Base-by-base conservation (phyloP, 1,140 invertebrate species). In the Zaprionus ghesquierei region DNA sequence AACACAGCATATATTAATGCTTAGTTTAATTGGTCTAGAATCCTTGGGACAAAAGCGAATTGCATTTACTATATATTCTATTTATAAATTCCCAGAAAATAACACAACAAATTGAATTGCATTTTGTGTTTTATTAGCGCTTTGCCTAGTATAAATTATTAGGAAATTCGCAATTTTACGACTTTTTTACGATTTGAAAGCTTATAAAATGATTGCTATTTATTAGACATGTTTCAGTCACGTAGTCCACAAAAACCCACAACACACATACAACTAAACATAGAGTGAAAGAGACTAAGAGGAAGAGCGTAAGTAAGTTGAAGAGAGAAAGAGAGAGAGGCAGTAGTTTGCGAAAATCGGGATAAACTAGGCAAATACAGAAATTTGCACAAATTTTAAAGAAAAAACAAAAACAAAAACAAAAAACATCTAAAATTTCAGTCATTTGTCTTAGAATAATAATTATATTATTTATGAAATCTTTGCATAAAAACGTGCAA, bases 241-340 rank as follows among this genome's bases (percentile, higher is more conserved):
- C 84, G 84, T 89, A 89, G 84, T 75, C 84, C 84, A n/a, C n/a
- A 89, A 60, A 66, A 62, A 29, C 56, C 56, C 64, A 63, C 50
- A 69, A 69, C 51, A 70, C 54, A 49, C 55, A 71, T 27, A 20
- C 20, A 44, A 2, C 31, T 31, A n/a, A 41, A n/a, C 20, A 15
- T 25, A 68, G 38, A 38, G 18, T 61, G 23, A 38, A 20, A 61
- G 49, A 58, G n/a, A 58, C 25, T 23, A 53, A 58, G 55, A 51
- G 22, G 6, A 25, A 49, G 27, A 23, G 41, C 1, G 29, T n/a
- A 13, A 58, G 38, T 49, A 9, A 33, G 10, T 2, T 3, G 1
- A 10, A 65, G 18, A 59, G 12, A 51, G 46, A 65, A 33, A 18
- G 31, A 50, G 29, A 31, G 33, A 27, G 25, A 59, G 10, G 15